These are phyloP conservation scores for Actinernus sp. DNA, from an alignment of 92 coral and sea anemone genomes.

Conservation along the genomic window DNA sequence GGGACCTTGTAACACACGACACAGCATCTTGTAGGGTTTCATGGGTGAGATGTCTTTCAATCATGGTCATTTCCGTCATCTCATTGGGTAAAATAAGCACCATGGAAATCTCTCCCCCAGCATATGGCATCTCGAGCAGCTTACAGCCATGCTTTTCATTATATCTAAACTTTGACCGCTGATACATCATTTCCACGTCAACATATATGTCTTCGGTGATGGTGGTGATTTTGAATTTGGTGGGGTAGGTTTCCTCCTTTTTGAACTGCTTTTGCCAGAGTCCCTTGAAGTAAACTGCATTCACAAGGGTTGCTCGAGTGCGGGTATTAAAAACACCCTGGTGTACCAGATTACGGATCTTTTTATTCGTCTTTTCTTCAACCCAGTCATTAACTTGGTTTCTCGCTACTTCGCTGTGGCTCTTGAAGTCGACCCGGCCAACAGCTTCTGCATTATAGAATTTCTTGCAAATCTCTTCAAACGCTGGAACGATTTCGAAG, in stretches of 20 bases:
- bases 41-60: slow-evolving; percentile 68
- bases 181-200: slow-evolving; percentile 80
- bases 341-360: slow-evolving; percentile 69
- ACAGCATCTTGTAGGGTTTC: slow-evolving; percentile 42
- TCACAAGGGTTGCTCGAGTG: slow-evolving; percentile 75
- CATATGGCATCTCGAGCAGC: slow-evolving; percentile 80
- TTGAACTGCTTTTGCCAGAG: slow-evolving; percentile 76
- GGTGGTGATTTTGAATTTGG: slow-evolving; percentile 49
- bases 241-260: slow-evolving; percentile 38
- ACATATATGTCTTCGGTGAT: slow-evolving; percentile 35
- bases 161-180: slow-evolving; percentile 52
- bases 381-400: slow-evolving; percentile 82
- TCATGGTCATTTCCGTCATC: slow-evolving; percentile 63
- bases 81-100: slow-evolving; percentile 80
- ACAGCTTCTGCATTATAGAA: slow-evolving; percentile 78
- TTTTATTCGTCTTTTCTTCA: slow-evolving; percentile 80
- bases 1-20: slow-evolving; percentile 18
- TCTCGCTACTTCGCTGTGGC: slow-evolving; percentile 71
- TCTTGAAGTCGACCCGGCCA: slow-evolving; percentile 80
- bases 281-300: slow-evolving; percentile 95
- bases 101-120: slow-evolving; percentile 74
- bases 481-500: slow-evolving; percentile 63
- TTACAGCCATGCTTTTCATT: slow-evolving; percentile 56
- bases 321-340: slow-evolving; percentile 46
- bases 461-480: slow-evolving; percentile 51